A percentile compares a stretch with the other conserved stretches of the same genome.
These are phyloP conservation scores for Diarsia dahlii DNA, from an alignment of 2,888 invertebrate genomes.

Conservation along the genomic window DNA sequence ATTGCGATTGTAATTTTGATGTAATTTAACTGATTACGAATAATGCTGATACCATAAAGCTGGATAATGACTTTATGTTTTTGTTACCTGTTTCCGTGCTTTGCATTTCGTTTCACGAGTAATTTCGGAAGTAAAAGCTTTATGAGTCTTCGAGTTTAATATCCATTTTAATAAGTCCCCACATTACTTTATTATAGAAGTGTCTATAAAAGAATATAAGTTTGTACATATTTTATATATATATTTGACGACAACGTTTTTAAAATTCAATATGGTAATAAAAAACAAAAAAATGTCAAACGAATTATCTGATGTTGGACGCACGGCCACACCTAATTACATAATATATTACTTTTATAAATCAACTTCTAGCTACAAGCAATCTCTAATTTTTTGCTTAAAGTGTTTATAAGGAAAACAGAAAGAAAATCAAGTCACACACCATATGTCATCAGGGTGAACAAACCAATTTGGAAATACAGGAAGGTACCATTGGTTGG, in stretches of 20 bases:
- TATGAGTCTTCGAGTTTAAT: not conserved
- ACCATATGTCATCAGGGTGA: not conserved
- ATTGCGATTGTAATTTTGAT: not conserved
- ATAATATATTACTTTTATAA: not conserved
- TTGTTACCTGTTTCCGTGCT: no score
- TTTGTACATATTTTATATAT: not conserved
- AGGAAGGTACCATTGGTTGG: conserved; percentile 1
- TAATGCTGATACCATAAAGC: not conserved
- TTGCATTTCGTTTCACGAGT: not conserved
- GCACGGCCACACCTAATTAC: not conserved
- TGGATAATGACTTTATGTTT: not conserved
- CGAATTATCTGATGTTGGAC: not conserved
- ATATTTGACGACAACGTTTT: not conserved
- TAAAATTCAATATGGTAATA: not conserved
- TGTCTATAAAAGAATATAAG: no score
- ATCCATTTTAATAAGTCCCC: no score
- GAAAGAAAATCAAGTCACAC: conserved; percentile 14
- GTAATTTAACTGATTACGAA: not conserved
- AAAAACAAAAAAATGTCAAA: not conserved
- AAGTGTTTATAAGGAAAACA: conserved; percentile 2
- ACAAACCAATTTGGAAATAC: conserved; percentile 14
- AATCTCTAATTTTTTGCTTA: not conserved
- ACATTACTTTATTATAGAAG: not conserved
- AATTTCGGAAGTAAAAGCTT: conserved; percentile 8
- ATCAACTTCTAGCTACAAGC: not conserved